Conservation (phyloP, 1,140 invertebrate species). For the Calliphora vicina region DNA sequence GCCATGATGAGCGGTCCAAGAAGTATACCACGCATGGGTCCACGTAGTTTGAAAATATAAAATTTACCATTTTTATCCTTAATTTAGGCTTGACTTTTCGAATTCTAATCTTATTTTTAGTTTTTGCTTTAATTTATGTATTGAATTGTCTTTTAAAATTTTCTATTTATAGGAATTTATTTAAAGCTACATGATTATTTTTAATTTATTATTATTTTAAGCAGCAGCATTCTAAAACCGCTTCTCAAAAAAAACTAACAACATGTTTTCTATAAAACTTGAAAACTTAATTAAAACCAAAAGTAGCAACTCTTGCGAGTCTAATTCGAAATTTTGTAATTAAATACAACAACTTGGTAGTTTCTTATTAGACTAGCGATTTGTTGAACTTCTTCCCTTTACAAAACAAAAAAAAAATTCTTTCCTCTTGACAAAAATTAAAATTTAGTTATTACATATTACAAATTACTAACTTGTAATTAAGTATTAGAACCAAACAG, state of each 20-base stretch:
- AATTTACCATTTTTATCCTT: conserved; percentile 38
- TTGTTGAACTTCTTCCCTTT: conserved; percentile 45
- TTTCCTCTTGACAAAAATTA: background rate
- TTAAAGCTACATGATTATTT: background rate
- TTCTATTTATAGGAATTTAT: background rate
- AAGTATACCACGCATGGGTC: conserved; percentile 57
- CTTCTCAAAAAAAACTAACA: background rate
- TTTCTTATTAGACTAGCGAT: conserved; percentile 63
- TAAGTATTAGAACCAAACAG: too few relatives aligned
- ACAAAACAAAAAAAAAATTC: background rate
- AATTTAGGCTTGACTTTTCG: conserved; percentile 26
- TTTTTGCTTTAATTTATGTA: conserved; percentile 4
- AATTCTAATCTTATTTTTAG: conserved; percentile 23
- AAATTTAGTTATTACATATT: background rate
- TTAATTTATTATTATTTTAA: conserved; percentile 7
- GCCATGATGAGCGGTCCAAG: conserved; percentile 44
- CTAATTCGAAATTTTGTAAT: conserved; percentile 54
- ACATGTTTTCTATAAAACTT: background rate
- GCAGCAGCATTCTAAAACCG: background rate
- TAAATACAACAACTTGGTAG: background rate
- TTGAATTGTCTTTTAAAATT: background rate
- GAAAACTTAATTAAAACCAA: background rate
- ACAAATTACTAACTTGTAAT: too few relatives aligned
- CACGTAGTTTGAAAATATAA: conserved; percentile 47
- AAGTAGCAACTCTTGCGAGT: conserved; percentile 57